A percentile compares a stretch with the other conserved stretches of the same genome.
Conservation (phyloP, 92 coral and sea anemone species). For the Micromussa lordhowensis region DNA sequence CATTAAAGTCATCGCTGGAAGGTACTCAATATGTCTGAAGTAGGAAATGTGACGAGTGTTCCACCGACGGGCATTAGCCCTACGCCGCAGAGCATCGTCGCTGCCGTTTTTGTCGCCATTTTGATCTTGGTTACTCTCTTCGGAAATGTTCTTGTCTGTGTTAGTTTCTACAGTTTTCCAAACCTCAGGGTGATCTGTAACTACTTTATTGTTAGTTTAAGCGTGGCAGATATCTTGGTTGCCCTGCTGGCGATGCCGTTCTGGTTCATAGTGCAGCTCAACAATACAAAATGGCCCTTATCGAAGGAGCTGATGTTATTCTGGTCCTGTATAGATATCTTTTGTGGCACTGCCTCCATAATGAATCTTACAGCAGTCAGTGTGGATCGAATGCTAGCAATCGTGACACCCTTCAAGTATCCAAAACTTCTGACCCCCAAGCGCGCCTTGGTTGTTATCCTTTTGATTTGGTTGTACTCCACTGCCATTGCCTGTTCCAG, state of each 20-base stretch:
- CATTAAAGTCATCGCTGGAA: constrained; percentile 13
- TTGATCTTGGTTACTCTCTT: constrained; percentile 77
- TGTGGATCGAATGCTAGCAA: constrained; percentile 86
- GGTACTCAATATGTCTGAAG: constrained; percentile 46
- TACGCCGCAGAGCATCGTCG: constrained; percentile 62
- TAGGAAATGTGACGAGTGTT: constrained; percentile 36
- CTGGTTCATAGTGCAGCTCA: constrained; percentile 80
- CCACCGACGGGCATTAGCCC: constrained; percentile 42
- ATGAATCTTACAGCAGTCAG: constrained; percentile 78
- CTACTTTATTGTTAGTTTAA: constrained; percentile 90
- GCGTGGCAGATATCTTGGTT: constrained; percentile 86
- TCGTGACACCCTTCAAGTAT: constrained; percentile 77
- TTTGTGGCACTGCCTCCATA: constrained; percentile 76
- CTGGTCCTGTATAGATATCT: constrained; percentile 70
- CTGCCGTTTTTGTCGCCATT: constrained; percentile 80
- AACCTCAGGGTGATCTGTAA: constrained; percentile 89
- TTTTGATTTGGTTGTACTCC: constrained; percentile 68
- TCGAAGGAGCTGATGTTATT: constrained; percentile 8
- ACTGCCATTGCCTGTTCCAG: constrained; percentile 55
- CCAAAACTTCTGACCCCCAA: constrained; percentile 74
- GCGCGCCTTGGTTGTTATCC: constrained; percentile 61
- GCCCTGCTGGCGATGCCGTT: constrained; percentile 89
- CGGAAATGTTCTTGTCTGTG: constrained; percentile 86
- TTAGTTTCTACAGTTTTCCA: constrained; percentile 85
- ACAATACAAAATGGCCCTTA: constrained; percentile 63